Conservation (phyloP, 35 echinoderm and acorn worm genomes). For the Lytechinus pictus region DNA sequence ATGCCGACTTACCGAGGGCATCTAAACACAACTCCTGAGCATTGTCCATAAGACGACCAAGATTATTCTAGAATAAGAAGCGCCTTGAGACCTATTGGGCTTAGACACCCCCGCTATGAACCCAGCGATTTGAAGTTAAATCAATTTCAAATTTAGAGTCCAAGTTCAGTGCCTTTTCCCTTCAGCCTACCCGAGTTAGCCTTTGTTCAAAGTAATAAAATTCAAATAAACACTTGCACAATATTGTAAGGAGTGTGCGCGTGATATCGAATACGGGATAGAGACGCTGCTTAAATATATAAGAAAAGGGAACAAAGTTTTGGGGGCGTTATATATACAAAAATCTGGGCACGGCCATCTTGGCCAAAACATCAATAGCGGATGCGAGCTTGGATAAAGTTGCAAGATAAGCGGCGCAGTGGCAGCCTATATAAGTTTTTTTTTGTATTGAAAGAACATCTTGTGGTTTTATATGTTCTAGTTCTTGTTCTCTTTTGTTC, state of each 20-base stretch:
- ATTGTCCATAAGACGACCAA: neutral
- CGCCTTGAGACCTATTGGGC: neutral
- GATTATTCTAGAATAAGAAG: slow-evolving; percentile 1
- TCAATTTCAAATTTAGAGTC: neutral
- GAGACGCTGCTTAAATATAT: neutral
- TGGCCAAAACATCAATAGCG: too few relatives aligned
- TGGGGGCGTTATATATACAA: neutral
- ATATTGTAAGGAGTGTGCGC: neutral
- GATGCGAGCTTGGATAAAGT: neutral
- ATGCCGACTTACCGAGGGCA: slow-evolving; percentile 3
- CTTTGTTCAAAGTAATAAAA: neutral
- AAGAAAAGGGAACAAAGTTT: neutral
- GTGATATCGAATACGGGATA: neutral
- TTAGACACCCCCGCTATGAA: neutral
- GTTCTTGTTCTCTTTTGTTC: neutral
- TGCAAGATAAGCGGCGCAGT: neutral
- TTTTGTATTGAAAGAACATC: neutral
- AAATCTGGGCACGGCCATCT: neutral
- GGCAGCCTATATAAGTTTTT: neutral
- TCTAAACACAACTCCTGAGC: neutral
- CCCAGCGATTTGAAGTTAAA: neutral
- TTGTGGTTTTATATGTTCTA: neutral
- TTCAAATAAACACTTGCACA: neutral
- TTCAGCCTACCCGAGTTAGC: neutral
- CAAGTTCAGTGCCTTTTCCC: neutral